Evolutionary conservation across 2,797 vertebrate genomes (phyloP).

Genomic region (Limnodromus scolopaceus): DNA sequence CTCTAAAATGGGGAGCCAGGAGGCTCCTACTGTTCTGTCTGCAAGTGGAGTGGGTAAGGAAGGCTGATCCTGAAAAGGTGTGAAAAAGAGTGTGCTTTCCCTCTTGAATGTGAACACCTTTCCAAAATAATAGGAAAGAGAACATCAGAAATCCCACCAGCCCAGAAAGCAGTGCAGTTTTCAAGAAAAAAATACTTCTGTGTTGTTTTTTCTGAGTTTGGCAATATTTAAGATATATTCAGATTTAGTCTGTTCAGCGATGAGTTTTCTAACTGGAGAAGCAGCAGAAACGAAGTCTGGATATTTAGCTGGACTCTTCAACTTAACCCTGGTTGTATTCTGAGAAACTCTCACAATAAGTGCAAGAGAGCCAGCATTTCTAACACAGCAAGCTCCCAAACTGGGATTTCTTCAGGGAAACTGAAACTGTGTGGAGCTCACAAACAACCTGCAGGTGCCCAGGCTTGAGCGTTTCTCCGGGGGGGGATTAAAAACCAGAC

Average conservation of each 20-base stretch:
- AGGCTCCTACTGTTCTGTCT: background rate
- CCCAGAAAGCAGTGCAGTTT: background rate
- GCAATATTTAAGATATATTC: background rate
- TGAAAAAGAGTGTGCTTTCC: background rate
- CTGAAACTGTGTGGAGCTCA: background rate
- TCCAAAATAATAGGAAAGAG: background rate
- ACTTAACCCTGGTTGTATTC: background rate
- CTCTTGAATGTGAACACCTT: background rate
- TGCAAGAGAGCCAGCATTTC: background rate
- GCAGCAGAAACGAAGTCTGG: background rate
- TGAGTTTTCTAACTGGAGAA: background rate
- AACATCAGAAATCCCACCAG: background rate
- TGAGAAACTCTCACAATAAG: background rate
- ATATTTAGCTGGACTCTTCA: background rate
- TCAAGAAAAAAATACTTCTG: background rate
- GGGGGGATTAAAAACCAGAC: background rate
- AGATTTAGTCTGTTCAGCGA: background rate
- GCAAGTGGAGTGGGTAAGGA: background rate
- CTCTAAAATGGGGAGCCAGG: background rate
- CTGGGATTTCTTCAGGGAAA: background rate
- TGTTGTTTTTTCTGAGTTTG: background rate
- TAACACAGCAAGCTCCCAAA: background rate
- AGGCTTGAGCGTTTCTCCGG: accelerated
- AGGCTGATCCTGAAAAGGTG: background rate
- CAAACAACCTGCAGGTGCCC: accelerated